phyloP scores from a whole-genome alignment of 2,113 vertebrate genomes.

The Bagarius yarrelli region DNA sequence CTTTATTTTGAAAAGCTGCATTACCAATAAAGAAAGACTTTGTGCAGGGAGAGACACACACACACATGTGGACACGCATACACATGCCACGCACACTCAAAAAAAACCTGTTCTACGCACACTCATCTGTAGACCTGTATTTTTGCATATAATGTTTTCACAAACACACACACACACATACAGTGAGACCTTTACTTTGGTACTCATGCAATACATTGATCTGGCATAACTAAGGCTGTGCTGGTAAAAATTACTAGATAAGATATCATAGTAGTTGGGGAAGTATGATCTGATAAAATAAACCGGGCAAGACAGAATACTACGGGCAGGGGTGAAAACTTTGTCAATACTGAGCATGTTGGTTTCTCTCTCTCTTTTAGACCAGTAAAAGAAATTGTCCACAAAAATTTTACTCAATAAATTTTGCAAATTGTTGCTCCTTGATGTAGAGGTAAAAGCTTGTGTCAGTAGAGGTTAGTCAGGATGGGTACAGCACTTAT shows the following conservation, averaged over 20 bases:
- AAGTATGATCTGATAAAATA: too few species aligned
- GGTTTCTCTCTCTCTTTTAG: too few species aligned
- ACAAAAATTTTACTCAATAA: too few species aligned
- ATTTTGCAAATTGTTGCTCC: too few species aligned
- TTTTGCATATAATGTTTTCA: constrained; percentile 4
- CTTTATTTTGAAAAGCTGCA: constrained; percentile 6
- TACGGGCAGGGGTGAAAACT: too few species aligned
- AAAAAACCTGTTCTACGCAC: neutral
- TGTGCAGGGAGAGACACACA: neutral
- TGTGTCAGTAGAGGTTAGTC: neutral
- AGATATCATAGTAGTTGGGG: too few species aligned
- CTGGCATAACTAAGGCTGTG: too few species aligned
- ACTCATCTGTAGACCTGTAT: neutral
- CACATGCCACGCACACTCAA: constrained; percentile 1
- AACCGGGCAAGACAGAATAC: too few species aligned
- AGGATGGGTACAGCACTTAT: too few species aligned
- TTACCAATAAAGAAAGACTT: neutral
- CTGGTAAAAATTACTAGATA: too few species aligned
- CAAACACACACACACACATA: neutral
- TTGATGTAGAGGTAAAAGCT: neutral
- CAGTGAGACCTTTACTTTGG: neutral
- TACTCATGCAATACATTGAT: neutral
- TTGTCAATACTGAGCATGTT: too few species aligned
- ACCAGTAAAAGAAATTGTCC: too few species aligned
- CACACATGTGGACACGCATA: neutral